Conservation (phyloP, 1,140 invertebrate genomes). For the Drosophila mojavensis region DNA sequence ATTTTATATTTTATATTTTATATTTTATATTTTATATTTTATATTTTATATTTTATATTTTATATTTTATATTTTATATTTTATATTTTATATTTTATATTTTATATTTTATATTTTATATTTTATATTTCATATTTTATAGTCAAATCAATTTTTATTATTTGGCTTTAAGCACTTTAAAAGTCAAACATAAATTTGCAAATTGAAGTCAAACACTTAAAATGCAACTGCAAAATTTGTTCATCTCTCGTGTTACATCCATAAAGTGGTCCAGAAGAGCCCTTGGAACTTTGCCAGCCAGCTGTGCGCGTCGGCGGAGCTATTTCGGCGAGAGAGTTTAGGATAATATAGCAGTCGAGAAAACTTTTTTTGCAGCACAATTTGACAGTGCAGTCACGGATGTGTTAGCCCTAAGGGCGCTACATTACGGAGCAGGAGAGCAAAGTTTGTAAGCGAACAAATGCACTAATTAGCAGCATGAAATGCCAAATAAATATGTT, state of each 20-base stretch:
- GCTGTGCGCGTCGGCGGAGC: background rate
- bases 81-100: too few relatives aligned
- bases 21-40: too few relatives aligned
- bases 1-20: too few relatives aligned
- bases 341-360: slow-evolving; percentile 1
- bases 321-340: background rate
- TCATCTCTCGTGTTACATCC: slow-evolving; percentile 4
- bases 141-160: background rate
- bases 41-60: too few relatives aligned
- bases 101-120: too few relatives aligned
- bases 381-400: slow-evolving; percentile 65
- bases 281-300: background rate
- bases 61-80: too few relatives aligned
- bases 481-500: slow-evolving; percentile 34
- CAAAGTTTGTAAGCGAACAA: slow-evolving; percentile 61
- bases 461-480: slow-evolving; percentile 63
- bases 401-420: slow-evolving; percentile 30
- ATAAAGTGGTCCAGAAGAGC: slow-evolving; percentile 7
- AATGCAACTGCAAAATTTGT: background rate
- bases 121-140: too few relatives aligned
- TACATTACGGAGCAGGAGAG: background rate
- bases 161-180: background rate
- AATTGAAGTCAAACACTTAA: background rate
- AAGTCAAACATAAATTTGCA: background rate
- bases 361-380: slow-evolving; percentile 21